These are phyloP conservation scores for Microdon myrmicae DNA, from an alignment of 2,888 invertebrate species.

Conservation along the genomic window DNA sequence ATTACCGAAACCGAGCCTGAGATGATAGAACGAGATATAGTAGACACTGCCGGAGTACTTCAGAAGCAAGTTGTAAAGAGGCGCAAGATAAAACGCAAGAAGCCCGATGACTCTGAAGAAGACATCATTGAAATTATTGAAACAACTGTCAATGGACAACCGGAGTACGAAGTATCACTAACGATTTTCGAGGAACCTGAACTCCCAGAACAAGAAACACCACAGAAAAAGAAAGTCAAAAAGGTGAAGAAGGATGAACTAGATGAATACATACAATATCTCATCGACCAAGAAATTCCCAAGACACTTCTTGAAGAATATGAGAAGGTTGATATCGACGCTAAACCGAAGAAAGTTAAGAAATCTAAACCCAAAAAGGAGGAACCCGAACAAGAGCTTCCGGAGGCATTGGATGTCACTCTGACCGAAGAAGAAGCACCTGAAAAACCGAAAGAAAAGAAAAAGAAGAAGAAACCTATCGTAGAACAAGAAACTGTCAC, in stretches of 20 bases:
- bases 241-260: constrained; percentile 62
- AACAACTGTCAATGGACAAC: constrained; percentile 63
- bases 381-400: constrained; percentile 48
- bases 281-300: constrained; percentile 65
- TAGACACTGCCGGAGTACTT: constrained; percentile 56
- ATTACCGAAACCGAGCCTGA: constrained; percentile 58
- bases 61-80: constrained; percentile 60
- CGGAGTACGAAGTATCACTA: constrained; percentile 66
- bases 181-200: constrained; percentile 61
- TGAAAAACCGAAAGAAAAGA: constrained; percentile 49
- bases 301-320: constrained; percentile 66
- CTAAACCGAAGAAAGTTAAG: constrained; percentile 59
- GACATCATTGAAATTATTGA: constrained; percentile 66
- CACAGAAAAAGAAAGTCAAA: constrained; percentile 54
- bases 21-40: constrained; percentile 48
- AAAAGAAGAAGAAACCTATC: constrained; percentile 44
- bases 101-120: constrained; percentile 64
- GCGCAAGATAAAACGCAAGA: constrained; percentile 62
- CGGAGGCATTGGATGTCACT: constrained; percentile 56
- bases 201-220: constrained; percentile 24
- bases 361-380: constrained; percentile 55
- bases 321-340: constrained; percentile 64
- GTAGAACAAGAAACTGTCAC: constrained; percentile 2
- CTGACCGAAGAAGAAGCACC: constrained; percentile 56
- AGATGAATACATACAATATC: constrained; percentile 62